Percentiles rank a stretch among this genome's conserved stretches.
Conservation (phyloP, 2,113 vertebrate species). For the Centropus unirufus region DNA sequence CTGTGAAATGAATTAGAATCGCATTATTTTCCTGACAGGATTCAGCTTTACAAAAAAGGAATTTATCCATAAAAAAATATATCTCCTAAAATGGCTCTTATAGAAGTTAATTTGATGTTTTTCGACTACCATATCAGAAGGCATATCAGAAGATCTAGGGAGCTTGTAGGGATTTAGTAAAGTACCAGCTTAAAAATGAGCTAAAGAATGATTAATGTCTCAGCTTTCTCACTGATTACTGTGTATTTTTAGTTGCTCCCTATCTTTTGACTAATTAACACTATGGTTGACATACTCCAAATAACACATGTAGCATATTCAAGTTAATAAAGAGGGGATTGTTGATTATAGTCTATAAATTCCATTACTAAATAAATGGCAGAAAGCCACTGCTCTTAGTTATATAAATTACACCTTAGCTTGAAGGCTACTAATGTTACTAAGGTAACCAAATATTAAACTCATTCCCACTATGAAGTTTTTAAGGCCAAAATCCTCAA, state of each 20-base stretch:
- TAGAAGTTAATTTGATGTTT: neutral
- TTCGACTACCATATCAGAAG: neutral
- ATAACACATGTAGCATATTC: neutral
- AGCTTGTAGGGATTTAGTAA: slow-evolving; percentile 44
- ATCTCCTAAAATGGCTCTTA: neutral
- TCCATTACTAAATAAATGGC: neutral
- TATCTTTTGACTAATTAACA: slow-evolving; percentile 42
- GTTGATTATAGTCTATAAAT: neutral
- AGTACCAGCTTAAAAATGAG: slow-evolving; percentile 37
- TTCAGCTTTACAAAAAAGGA: neutral
- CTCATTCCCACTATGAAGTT: neutral
- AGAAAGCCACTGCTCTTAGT: neutral
- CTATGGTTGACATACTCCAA: neutral
- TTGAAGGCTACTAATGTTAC: neutral
- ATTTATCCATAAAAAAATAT: neutral
- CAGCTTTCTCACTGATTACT: slow-evolving; percentile 44
- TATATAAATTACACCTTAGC: neutral
- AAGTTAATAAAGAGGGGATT: neutral
- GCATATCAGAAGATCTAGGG: neutral
- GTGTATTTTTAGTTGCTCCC: slow-evolving; percentile 36
- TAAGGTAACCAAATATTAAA: neutral
- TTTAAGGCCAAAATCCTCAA: neutral
- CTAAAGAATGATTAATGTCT: slow-evolving; percentile 37
- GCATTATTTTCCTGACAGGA: neutral
- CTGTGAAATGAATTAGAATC: neutral